Percentiles rank a stretch among this genome's conserved stretches.
Conservation (phyloP, 1,140 invertebrate species). For the Panagrolaimus sp. region DNA sequence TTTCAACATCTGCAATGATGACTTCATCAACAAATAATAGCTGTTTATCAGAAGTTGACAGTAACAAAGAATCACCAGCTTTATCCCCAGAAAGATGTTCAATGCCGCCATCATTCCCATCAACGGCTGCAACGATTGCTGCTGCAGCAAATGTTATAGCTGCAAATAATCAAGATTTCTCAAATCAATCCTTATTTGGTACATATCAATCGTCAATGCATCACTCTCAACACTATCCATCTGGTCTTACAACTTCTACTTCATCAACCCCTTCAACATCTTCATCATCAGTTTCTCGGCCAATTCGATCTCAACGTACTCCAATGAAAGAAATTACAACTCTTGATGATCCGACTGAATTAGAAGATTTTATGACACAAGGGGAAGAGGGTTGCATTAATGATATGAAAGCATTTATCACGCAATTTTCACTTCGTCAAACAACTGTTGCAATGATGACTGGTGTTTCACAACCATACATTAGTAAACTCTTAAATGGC, state of each 20-base stretch:
- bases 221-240: not conserved
- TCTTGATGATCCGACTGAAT: conserved; percentile 47
- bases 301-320: conserved; percentile 39
- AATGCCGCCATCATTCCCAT: not conserved
- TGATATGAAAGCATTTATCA: conserved; percentile 55
- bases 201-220: not conserved
- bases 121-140: not conserved
- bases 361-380: conserved; percentile 51
- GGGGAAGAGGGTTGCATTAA: conserved; percentile 52
- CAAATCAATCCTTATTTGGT: not conserved
- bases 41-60: not conserved
- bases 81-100: not conserved
- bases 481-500: conserved; percentile 54
- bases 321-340: conserved; percentile 53
- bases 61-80: not conserved
- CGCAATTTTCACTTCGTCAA: conserved; percentile 52
- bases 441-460: conserved; percentile 56
- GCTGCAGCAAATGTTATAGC: not conserved
- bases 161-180: not conserved
- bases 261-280: not conserved
- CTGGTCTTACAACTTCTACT: not conserved
- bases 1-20: no score
- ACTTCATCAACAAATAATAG: not conserved
- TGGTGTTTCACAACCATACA: conserved; percentile 54
- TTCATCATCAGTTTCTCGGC: conserved; percentile 11